A percentile compares a stretch with the other conserved stretches of the same genome.
Conservation (phyloP, 2,888 invertebrate genomes). For the Drosophila sordidula region DNA sequence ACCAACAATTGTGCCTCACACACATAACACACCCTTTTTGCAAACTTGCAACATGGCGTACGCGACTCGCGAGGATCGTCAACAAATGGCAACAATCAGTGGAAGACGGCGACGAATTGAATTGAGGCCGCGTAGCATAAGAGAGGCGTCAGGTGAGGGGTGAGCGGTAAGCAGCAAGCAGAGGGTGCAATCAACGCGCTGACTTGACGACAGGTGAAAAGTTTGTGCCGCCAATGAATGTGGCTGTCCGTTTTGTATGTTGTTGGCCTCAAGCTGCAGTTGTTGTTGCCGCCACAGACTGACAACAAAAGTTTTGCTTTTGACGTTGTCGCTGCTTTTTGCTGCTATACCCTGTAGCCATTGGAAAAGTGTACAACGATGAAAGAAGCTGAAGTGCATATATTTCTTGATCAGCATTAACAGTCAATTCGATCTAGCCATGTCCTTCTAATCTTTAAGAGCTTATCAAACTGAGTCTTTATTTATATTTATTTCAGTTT, state of each 20-base stretch:
- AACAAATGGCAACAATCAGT: conserved; percentile 74
- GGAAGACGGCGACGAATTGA: conserved; percentile 17
- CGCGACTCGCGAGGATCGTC: conserved; percentile 52
- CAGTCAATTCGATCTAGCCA: no score
- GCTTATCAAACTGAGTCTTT: no score
- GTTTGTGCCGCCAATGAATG: conserved; percentile 70
- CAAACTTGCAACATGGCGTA: conserved; percentile 46
- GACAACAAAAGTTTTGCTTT: conserved; percentile 66
- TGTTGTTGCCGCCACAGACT: conserved; percentile 60
- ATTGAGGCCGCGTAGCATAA: conserved; percentile 4
- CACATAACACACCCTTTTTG: conserved; percentile 16
- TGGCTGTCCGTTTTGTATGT: conserved; percentile 32
- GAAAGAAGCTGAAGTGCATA: no score
- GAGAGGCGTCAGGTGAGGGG: background rate
- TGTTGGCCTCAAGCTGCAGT: conserved; percentile 14
- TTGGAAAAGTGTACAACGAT: no score
- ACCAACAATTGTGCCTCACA: conserved; percentile 26
- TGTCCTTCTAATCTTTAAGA: no score
- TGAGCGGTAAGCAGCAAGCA: conserved; percentile 4
- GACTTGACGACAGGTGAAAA: conserved; percentile 72
- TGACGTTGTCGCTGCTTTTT: conserved; percentile 40
- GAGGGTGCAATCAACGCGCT: conserved; percentile 75
- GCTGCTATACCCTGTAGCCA: conserved; percentile 12
- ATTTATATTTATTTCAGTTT: no score
- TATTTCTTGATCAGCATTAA: no score